Base-by-base conservation (phyloP, 2,113 vertebrate species). In the Hypocryptadius cinnamomeus region DNA sequence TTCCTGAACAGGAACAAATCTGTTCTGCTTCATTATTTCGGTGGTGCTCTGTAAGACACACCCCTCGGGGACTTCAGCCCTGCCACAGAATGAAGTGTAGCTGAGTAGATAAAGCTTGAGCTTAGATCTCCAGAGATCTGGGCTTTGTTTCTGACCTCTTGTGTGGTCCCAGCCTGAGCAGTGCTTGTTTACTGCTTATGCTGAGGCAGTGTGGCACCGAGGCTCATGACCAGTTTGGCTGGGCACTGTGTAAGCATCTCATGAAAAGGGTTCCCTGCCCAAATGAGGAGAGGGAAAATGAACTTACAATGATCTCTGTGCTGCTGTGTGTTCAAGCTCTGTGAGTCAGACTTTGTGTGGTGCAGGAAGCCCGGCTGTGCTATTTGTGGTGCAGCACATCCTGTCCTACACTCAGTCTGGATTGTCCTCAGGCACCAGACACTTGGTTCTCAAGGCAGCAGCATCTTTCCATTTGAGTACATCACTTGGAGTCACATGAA, bases 331-430 rank as follows among this genome's bases (percentile, higher is more conserved):
- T 85, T 54, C 21, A 50, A 21, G 51, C 69, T 68, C 85, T 87
- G 25, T 65, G 66, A 79, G 76, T 82, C 79, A 73, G 42, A 24
- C 8, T 54, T 31, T 51, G 64, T 61, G 47, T 44, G 61, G 70
- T 65, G 66, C 31, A 48, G 65, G 39, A 84, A 82, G 61, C 57
- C 72, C 74, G 89, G 37, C 76, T 61, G 47, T 70, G 86, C 76
- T 91, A 27, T 84, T 63, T 74, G 47, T 74, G 79, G 72, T 68
- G 64, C 23, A 70, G 76, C 59, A 69, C 64, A 88, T 59, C 51
- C 68, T 88, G 76, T 93, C 82, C 90, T 70, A 66, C 69, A 54
- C 79, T 89, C 84, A 53, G 14, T 78, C 61, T 64, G 90, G 89
- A 47, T 86, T 74, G 70, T 91, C 70, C 73, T 87, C 31, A n/a